Base-by-base conservation (phyloP, 2,113 vertebrate species). In the Thinocorus orbignyianus region DNA sequence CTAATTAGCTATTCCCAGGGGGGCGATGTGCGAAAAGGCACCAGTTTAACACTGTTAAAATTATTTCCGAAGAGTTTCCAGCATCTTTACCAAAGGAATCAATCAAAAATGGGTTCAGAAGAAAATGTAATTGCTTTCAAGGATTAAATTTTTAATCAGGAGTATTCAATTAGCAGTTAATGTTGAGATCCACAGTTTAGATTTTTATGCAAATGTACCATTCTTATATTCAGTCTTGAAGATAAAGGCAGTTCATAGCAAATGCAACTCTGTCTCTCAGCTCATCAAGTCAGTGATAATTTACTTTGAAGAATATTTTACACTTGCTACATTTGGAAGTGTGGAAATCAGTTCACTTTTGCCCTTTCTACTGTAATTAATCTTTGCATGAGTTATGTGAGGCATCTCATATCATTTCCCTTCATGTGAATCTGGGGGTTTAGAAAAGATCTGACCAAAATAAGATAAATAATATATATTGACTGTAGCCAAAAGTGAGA, bases 111-210 rank as follows among this genome's bases (percentile, higher is more conserved):
- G 52, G 78, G 88, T 97, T 97, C 64, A 69, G 73, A 96, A 97
- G 54, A 97, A 97, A 97, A 95, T 82, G 61, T 95, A 97, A 97
- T 98, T 94, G 60, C 87, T 97, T 96, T 96, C n/a, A 76, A 97
- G 74, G 95, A 96, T 97, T 97, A 97, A 96, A 96, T 95, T 96
- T 97, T 96, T 96, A 97, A 97, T 97, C 83, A 94, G 92, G 54
- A 95, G 41, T 86, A 96, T 96, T 96, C 81, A 97, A 97, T 97
- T 97, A 97, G 74, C 69, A 93, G 89, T 96, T 95, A 96, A 92
- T 91, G 79, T 71, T 91, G 69, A 97, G 90, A 97, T 96, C 80
- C 77, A 92, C 33, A 88, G 66, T 93, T 97, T 90, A 97, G 87
- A 97, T 95, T 95, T 97, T 96, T 94, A 97, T 96, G 86, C 64